These are phyloP conservation scores for Trichechus manatus DNA, from an alignment of 2,113 vertebrate genomes.

Conservation along the genomic window DNA sequence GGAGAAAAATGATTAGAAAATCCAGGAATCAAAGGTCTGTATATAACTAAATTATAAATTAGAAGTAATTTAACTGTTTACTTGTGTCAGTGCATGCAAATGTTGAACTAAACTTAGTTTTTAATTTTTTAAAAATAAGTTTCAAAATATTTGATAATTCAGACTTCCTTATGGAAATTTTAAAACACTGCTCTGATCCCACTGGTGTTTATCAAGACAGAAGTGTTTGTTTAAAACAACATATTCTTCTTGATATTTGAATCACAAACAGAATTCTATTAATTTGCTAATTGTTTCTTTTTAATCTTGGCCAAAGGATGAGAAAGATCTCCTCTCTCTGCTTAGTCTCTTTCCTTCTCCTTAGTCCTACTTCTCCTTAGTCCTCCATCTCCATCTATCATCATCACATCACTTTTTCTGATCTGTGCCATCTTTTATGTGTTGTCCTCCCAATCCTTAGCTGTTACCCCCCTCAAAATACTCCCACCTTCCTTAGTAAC, in stretches of 20 bases:
- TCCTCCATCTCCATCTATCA: no score
- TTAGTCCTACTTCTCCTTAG: no score
- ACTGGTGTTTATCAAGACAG: background rate
- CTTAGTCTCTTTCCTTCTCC: no score
- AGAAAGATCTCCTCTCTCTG: background rate
- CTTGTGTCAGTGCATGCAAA: background rate
- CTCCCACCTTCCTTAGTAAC: background rate
- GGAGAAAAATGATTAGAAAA: background rate
- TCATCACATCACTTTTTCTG: background rate
- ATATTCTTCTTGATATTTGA: background rate
- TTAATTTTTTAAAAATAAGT: no score
- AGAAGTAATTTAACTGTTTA: background rate
- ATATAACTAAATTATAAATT: background rate
- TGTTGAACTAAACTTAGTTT: background rate
- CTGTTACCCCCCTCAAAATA: background rate
- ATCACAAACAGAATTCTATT: background rate
- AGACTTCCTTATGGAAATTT: background rate
- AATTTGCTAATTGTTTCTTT: background rate
- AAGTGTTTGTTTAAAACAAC: background rate
- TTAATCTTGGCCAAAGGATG: background rate
- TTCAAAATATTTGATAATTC: background rate
- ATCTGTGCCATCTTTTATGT: background rate
- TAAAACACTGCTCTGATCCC: background rate
- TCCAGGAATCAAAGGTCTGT: background rate
- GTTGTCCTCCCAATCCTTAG: background rate